phyloP scores from a whole-genome alignment of 2,113 vertebrate species.

The Hyperoodon ampullatus region DNA sequence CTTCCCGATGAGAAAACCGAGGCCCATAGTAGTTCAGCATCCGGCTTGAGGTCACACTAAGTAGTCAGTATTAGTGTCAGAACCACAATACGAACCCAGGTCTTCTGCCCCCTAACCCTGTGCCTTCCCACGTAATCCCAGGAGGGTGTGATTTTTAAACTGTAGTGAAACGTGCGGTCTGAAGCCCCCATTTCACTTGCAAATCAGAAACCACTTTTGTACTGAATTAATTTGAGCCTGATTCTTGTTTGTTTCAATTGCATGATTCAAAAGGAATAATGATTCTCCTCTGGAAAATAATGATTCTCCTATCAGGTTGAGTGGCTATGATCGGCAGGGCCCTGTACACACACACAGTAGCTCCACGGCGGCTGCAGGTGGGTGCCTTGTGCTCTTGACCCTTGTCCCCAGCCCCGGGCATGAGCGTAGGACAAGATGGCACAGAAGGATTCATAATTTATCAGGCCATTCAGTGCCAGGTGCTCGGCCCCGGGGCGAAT shows the following conservation, averaged over 20 bases:
- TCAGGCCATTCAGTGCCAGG: no score
- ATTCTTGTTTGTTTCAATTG: slow-evolving; percentile 75
- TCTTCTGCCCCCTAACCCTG: not conserved
- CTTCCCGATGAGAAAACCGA: not conserved
- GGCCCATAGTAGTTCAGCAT: rapidly evolving
- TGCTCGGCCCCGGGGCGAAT: no score
- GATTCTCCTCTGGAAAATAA: not conserved
- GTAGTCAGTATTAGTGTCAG: not conserved
- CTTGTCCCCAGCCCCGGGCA: not conserved
- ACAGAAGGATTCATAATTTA: not conserved
- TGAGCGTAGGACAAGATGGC: not conserved
- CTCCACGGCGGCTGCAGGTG: rapidly evolving
- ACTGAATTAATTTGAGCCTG: slow-evolving; percentile 73
- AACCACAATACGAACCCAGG: not conserved
- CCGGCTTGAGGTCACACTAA: not conserved
- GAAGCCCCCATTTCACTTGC: slow-evolving; percentile 81
- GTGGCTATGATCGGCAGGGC: not conserved
- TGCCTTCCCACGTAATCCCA: not conserved
- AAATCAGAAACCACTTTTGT: slow-evolving; percentile 76
- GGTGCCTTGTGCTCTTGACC: not conserved
- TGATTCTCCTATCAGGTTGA: not conserved
- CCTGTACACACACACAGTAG: no score
- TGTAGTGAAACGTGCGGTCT: slow-evolving; percentile 46
- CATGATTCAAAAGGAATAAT: slow-evolving; percentile 61
- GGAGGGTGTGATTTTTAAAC: slow-evolving; percentile 67